Evolutionary conservation across 2,888 invertebrate species (phyloP), one percentile per base, ranked within the genome.

Genomic region (Leptopilina drosophilae): DNA sequence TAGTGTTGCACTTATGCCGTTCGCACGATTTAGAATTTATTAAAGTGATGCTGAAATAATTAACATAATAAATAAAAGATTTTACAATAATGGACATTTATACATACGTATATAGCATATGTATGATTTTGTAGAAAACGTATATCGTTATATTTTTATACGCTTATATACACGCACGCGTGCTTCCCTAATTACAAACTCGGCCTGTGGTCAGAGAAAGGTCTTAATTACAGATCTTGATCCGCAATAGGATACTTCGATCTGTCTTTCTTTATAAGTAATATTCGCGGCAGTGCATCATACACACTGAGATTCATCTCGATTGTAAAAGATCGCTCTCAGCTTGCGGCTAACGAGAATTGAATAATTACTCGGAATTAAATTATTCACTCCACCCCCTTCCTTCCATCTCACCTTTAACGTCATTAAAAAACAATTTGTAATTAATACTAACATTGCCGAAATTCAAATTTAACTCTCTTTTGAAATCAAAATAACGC

Each of bases 401-500:
- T 46, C 46, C 9, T 46, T 8, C 9, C 46, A 46, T 46, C 9
- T 2, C 7, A 11, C 46, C 33, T 33, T 46, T 7, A 6, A 46
- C 15, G 15, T 33, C 33, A 33, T 33, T 33, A 59, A 59, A 59
- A 6, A 59, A 59, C 59, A 59, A 59, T 59, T 59, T 8, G 82
- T 81, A 84, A 87, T 89, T 87, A 88, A 88, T 86, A 87, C 75
- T 84, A 85, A 88, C 88, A 88, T 87, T 87, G 87, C 78, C 77
- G 84, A 82, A 80, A 80, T 83, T 84, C 80, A 85, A 84, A 83
- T 86, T 86, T 86, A 87, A 33, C 33, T 3, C 33, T 33, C 2
- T 5, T 33, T 33, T 33, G 2, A 33, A 33, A 33, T 33, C 1
- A 33, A 33, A 33, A 33, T 33, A 33, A 33, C 33, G 33, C 33